These are phyloP conservation scores for Zosterops japonicus DNA, from an alignment of 2,113 vertebrate species.

Conservation along the genomic window DNA sequence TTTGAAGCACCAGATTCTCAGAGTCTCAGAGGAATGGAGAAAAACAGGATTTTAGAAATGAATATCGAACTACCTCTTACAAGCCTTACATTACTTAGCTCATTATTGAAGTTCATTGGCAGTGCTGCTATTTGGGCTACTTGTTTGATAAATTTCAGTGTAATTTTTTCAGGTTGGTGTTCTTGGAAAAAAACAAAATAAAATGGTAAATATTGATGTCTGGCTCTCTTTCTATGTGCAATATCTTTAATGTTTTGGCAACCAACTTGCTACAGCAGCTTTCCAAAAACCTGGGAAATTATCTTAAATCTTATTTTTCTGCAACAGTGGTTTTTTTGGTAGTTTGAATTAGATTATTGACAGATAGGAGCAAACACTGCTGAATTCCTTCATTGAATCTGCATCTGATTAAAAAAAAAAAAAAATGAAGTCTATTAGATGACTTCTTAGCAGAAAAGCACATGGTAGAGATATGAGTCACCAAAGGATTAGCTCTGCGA, in stretches of 20 bases:
- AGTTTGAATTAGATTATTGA: not conserved
- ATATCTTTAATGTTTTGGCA: not conserved
- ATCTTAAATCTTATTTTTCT: not conserved
- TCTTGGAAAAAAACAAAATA: not conserved
- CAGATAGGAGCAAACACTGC: not conserved
- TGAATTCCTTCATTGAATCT: not conserved
- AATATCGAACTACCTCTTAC: not conserved
- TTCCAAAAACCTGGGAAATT: not conserved
- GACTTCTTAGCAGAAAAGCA: not conserved
- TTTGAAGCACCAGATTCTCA: not conserved
- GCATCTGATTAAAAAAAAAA: not conserved
- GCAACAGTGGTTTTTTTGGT: not conserved
- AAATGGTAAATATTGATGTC: not conserved
- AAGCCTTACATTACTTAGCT: not conserved
- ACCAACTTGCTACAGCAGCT: not conserved
- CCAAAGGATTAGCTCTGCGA: constrained; percentile 3
- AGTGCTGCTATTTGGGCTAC: not conserved
- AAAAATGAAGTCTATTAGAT: not conserved
- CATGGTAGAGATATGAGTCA: not conserved
- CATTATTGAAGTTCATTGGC: not conserved
- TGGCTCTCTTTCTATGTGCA: not conserved
- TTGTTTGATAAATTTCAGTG: not conserved
- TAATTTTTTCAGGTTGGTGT: not conserved
- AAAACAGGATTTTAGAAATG: constrained; percentile 1
- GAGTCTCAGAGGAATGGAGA: not conserved